Percentiles rank a stretch among this genome's conserved stretches.
These are phyloP conservation scores for Bombus terrestris DNA, from an alignment of 1,140 invertebrate species.

Conservation along the genomic window DNA sequence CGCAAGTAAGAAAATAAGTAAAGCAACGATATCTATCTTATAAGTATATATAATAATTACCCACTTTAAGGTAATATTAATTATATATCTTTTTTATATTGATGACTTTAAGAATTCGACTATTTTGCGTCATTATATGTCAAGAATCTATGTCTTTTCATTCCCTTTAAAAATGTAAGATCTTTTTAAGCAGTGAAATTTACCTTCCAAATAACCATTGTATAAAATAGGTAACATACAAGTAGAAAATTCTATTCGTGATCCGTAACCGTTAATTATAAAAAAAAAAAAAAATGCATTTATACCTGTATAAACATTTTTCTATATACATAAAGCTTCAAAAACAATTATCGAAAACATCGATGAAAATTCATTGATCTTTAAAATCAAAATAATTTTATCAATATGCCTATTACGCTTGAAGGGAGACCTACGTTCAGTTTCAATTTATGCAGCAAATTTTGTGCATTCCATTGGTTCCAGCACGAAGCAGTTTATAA, in stretches of 20 bases:
- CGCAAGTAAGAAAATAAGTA: slow-evolving; percentile 38
- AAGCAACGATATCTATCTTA: slow-evolving; percentile 17
- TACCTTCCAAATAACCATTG: background rate
- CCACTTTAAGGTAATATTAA: background rate
- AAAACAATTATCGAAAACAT: slow-evolving; percentile 27
- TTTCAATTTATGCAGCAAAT: slow-evolving; percentile 70
- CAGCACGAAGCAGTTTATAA: slow-evolving; percentile 71
- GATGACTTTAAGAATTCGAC: slow-evolving; percentile 11
- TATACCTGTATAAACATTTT: slow-evolving; percentile 23
- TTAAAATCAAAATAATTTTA: slow-evolving; percentile 58
- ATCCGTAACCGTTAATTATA: background rate
- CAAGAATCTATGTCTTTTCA: background rate
- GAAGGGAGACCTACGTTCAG: slow-evolving; percentile 73
- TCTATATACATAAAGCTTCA: slow-evolving; percentile 5
- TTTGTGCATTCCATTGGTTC: slow-evolving; percentile 72
- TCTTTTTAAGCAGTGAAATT: background rate
- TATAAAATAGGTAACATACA: background rate
- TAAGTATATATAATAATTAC: background rate
- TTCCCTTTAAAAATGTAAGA: background rate
- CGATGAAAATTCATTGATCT: slow-evolving; percentile 5
- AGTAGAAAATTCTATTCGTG: background rate
- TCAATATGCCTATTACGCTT: slow-evolving; percentile 49
- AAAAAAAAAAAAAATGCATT: slow-evolving; percentile 14
- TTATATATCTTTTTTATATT: background rate
- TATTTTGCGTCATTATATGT: background rate